Percentiles rank a stretch among this genome's conserved stretches.
Conservation (phyloP, 2,888 invertebrate species). For the Thecophora atra region DNA sequence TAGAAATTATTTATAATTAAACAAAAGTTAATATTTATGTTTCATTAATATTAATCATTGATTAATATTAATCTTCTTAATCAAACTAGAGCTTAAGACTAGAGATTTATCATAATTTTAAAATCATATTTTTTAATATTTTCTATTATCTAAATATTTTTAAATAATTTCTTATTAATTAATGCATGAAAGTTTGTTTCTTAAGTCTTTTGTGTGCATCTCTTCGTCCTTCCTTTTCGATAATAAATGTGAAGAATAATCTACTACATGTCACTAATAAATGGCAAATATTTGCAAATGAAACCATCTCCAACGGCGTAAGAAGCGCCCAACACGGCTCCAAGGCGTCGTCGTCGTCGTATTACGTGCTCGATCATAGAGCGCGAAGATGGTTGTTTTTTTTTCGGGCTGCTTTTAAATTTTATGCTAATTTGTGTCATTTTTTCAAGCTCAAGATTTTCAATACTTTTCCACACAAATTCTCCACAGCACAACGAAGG, state of each 20-base stretch:
- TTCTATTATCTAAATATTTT: no score
- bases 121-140: no score
- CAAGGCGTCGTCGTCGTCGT: neutral
- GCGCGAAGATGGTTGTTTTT: neutral
- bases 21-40: no score
- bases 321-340: neutral
- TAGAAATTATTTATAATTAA: no score
- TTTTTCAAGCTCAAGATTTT: constrained; percentile 7
- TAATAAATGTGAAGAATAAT: no score
- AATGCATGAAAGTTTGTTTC: neutral
- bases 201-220: neutral
- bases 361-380: neutral
- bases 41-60: no score
- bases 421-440: constrained; percentile 15
- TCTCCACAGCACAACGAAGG: neutral
- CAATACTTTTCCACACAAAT: constrained; percentile 10
- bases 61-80: no score
- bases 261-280: no score
- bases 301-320: neutral
- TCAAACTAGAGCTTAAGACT: no score
- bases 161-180: no score
- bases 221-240: neutral
- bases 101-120: no score
- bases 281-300: no score
- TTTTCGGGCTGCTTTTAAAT: constrained; percentile 8